Base-by-base conservation (phyloP, 2,797 vertebrate genomes). In the Heliangelus exortis region DNA sequence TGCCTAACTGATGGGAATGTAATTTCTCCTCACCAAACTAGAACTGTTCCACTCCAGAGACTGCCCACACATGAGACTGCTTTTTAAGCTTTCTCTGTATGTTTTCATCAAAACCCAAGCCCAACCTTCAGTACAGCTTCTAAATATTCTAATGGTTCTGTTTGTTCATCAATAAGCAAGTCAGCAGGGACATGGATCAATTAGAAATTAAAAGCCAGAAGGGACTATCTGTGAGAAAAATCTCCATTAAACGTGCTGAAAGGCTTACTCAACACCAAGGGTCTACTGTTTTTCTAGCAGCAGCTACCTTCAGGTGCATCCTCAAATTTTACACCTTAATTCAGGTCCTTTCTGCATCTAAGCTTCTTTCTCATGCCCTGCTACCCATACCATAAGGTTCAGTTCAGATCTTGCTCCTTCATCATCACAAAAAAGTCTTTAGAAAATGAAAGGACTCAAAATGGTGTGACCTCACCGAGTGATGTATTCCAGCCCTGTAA, bases 221-320 rank as follows among this genome's bases (percentile, higher is more conserved):
- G 61, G 65, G 58, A 73, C 62, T 80, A 51, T 81, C 62, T 84
- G 39, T 84, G 55, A 90, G 45, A 90, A 15, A 84, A 92, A 83
- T 43, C 55, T 76, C 84, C 75, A 79, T 84, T 93, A 95, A 83
- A 84, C 19, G 33, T 79, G 51, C 43, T 73, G 74, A 78, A 87
- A 90, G 45, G 66, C 91, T 90, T 78, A 67, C 12, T 34, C 2
- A 23, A 28, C 4, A 8, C 63, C 71, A 91, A 92, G 77, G n/a
- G 43, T n/a, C 63, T 86, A 19, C 55, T 84, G 28, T 90, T 94
- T 86, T 87, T 79, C 67, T 39, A 87, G 59, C 13, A 76, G 55
- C 80, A 95, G 63, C 81, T 90, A 84, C 71, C 67, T 95, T 67
- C 90, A 93, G 83, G 80, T 95, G 77, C 71, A 71, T 79, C 84